phyloP scores from a whole-genome alignment of 2,113 vertebrate genomes.

The Hoplias malabaricus region DNA sequence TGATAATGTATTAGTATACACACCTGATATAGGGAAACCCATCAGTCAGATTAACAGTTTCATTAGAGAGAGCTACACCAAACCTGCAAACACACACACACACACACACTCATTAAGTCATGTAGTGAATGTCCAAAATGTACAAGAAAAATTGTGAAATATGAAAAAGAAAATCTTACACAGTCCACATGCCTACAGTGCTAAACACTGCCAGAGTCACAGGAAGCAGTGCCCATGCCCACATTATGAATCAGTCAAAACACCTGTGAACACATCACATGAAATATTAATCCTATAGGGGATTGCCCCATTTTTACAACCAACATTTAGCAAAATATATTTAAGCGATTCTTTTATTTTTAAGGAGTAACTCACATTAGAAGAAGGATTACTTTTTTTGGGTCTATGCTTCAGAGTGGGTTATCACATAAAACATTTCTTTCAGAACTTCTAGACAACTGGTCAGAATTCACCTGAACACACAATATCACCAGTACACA shows the following conservation, averaged over 20 bases:
- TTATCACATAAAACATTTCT: too few relatives aligned
- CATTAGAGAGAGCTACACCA: constrained; percentile 62
- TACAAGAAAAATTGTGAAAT: neutral
- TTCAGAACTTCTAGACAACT: too few relatives aligned
- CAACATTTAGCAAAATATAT: too few relatives aligned
- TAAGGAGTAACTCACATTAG: too few relatives aligned
- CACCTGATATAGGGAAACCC: constrained; percentile 70
- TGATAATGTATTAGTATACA: neutral
- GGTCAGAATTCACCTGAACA: too few relatives aligned
- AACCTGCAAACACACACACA: constrained; percentile 53
- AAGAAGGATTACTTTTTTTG: too few relatives aligned
- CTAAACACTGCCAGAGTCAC: constrained; percentile 57
- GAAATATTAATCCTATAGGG: neutral
- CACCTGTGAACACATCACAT: constrained; percentile 14
- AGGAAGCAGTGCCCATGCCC: constrained; percentile 67
- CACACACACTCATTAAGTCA: neutral
- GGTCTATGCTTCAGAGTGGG: too few relatives aligned
- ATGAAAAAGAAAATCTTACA: constrained; percentile 58
- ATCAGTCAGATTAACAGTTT: constrained; percentile 64
- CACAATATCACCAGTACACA: too few relatives aligned
- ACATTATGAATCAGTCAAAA: constrained; percentile 52
- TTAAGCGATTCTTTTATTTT: too few relatives aligned
- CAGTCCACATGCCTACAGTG: constrained; percentile 59
- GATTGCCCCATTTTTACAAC: too few relatives aligned
- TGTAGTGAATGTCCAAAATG: neutral